Conservation (phyloP, 1,140 invertebrate species). For the Batillaria attramentaria region DNA sequence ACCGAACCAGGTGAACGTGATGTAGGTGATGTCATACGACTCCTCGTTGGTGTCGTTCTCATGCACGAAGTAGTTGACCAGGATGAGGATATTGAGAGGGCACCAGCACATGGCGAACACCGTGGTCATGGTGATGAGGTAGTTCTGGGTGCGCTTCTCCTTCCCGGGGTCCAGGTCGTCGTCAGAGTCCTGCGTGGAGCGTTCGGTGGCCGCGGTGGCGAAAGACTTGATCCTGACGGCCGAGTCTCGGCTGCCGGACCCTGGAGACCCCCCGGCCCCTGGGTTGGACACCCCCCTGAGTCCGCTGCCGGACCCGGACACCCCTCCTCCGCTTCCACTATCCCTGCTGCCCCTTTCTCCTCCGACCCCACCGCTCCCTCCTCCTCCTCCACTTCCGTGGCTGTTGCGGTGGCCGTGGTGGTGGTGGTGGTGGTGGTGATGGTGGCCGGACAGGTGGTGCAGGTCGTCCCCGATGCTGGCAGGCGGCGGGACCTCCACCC, state of each 20-base stretch:
- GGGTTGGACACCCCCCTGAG: not conserved
- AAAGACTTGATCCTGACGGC: slow-evolving; percentile 17
- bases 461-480: slow-evolving; percentile 52
- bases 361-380: not conserved
- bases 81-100: slow-evolving; percentile 79
- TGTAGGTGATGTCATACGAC: slow-evolving; percentile 80
- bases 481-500: slow-evolving; percentile 2
- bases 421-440: slow-evolving; percentile 15
- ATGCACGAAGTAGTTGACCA: slow-evolving; percentile 78
- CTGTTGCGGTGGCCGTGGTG: slow-evolving; percentile 15
- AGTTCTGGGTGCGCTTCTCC: slow-evolving; percentile 80
- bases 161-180: slow-evolving; percentile 78
- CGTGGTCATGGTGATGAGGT: slow-evolving; percentile 79
- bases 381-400: slow-evolving; percentile 16
- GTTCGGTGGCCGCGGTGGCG: slow-evolving; percentile 38
- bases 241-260: slow-evolving; percentile 26
- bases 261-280: slow-evolving; percentile 15
- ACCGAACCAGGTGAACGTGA: slow-evolving; percentile 81
- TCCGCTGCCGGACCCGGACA: not conserved
- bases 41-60: slow-evolving; percentile 81
- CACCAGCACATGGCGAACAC: slow-evolving; percentile 79
- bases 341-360: too few species aligned
- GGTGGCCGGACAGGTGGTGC: slow-evolving; percentile 35
- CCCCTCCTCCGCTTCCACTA: not conserved
- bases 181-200: slow-evolving; percentile 72